Base-by-base conservation (phyloP, 2,113 vertebrate genomes). In the Natator depressus region DNA sequence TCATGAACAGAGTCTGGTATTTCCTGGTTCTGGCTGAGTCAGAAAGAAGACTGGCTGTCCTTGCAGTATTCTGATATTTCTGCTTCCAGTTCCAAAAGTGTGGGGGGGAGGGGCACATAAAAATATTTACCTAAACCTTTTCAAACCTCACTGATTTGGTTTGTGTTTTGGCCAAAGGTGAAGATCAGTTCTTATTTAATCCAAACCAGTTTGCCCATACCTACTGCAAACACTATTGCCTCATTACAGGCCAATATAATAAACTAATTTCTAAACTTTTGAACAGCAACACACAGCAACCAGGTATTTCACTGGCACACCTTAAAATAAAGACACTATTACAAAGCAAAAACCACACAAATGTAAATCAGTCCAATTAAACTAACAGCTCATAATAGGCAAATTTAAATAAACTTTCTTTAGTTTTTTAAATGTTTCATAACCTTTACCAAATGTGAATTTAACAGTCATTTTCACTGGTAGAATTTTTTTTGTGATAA, bases 401-500 rank as follows among this genome's bases (percentile, higher is more conserved):
- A 55, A 27, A 29, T 62, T 82, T 53, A 54, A n/a, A 7, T 0
- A 16, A 80, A 13, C 38, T 93, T 82, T 55, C 62, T 54, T 29
- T 17, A 80, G 16, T 29, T 91, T 81, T 65, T 27, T 20, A 35
- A 57, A 31, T 27, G 17, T 27, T 57, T 16, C 53, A 0, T 50
- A 80, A 0, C 54, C 82, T 24, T 85, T 11, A 12, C 9, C 24
- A 4, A 35, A 35, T 87, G 20, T 10, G 1, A 3, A 0, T 80
- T 82, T 65, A 87, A 51, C 57, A 85, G 87, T 54, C 9, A 5
- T 85, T 80, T 27, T 76, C 16, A 84, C 10, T 87, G 24, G 53
- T 24, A 83, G 47, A 62, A 91, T 47, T 47, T 47, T 47, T 47
- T 47, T 47, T 20, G 8, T 53, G 6, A 20, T 53, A 53, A 20